A percentile compares a stretch with the other conserved stretches of the same genome.
These are phyloP conservation scores for Rhinatrema bivittatum DNA, from an alignment of 2,797 vertebrate species.

Conservation along the genomic window DNA sequence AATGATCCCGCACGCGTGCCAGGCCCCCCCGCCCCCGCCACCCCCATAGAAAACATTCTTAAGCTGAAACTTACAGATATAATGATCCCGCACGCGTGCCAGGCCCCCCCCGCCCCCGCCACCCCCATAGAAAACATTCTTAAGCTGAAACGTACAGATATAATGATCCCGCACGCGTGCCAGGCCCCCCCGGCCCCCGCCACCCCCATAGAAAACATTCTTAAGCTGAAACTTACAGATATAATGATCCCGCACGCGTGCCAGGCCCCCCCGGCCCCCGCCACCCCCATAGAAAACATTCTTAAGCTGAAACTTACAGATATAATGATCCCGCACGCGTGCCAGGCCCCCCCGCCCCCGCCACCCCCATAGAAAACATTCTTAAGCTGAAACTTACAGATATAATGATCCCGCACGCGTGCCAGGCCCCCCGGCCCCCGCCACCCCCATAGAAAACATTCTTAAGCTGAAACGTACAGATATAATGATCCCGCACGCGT, in stretches of 20 bases:
- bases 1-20: no score
- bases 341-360: constrained; percentile 79
- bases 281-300: no score
- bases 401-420: constrained; percentile 87
- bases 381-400: constrained; percentile 89
- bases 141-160: constrained; percentile 88
- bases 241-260: no score
- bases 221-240: no score
- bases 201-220: no score
- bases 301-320: constrained; percentile 89
- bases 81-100: constrained; percentile 84
- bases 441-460: no score
- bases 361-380: no score
- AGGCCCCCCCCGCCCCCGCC: no score
- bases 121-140: no score
- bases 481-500: constrained; percentile 87
- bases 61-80: constrained; percentile 89
- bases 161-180: constrained; percentile 87
- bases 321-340: constrained; percentile 87
- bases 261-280: no score
- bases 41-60: no score
- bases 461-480: constrained; percentile 89
- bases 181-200: constrained; percentile 72
- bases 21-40: no score
- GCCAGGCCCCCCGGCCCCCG: constrained; percentile 76